These are phyloP conservation scores for Erpetoichthys calabaricus DNA, from an alignment of 2,797 vertebrate species.

Conservation along the genomic window DNA sequence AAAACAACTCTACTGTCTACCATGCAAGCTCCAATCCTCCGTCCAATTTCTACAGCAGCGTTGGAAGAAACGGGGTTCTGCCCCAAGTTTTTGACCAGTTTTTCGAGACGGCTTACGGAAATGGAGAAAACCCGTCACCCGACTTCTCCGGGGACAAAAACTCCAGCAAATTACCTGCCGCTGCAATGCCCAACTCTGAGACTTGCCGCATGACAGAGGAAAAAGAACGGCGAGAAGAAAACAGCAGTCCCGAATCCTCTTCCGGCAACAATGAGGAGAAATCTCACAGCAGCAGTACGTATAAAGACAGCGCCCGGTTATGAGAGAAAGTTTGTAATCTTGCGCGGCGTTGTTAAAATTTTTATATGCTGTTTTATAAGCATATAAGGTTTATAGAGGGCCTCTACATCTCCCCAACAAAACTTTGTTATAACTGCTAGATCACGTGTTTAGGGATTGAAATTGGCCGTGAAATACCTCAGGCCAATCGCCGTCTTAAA, in stretches of 20 bases:
- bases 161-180: conserved; percentile 52
- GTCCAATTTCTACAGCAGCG: conserved; percentile 76
- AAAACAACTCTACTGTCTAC: conserved; percentile 67
- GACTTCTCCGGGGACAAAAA: conserved; percentile 67
- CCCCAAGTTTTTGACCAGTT: conserved; percentile 97
- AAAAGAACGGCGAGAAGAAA: conserved; percentile 72
- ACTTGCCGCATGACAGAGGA: conserved; percentile 56
- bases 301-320: conserved; percentile 72
- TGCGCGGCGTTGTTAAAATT: conserved; percentile 83
- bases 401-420: conserved; percentile 93
- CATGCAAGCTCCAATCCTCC: conserved; percentile 66
- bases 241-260: conserved; percentile 88
- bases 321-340: conserved; percentile 72
- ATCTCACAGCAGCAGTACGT: conserved; percentile 82
- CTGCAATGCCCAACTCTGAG: conserved; percentile 48
- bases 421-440: conserved; percentile 92
- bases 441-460: conserved; percentile 95
- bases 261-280: conserved; percentile 90
- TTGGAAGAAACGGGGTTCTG: conserved; percentile 87
- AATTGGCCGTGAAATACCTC: conserved; percentile 93
- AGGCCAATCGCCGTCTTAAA: conserved; percentile 56
- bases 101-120: conserved; percentile 88
- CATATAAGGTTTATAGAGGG: conserved; percentile 96
- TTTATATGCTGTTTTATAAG: conserved; percentile 99
- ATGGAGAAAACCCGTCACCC: conserved; percentile 53